Evolutionary conservation across 2,888 invertebrate genomes (phyloP).

Genomic region (Cactoblastis cactorum): DNA sequence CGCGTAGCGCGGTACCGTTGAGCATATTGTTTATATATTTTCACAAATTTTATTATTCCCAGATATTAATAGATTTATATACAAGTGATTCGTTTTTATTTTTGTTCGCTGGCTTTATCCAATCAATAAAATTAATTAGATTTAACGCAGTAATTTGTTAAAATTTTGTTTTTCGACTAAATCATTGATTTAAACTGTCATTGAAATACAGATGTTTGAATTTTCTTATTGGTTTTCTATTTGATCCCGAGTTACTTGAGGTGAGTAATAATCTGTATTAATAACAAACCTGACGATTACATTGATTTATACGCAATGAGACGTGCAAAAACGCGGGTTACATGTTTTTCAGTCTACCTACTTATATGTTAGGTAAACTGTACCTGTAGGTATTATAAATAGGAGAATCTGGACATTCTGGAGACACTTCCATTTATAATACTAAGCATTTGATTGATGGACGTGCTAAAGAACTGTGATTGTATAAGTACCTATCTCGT

Average conservation of each 20-base stretch:
- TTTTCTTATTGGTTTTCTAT: slow-evolving; percentile 48
- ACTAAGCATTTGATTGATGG: background rate
- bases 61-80: slow-evolving; percentile 24
- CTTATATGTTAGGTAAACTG: background rate
- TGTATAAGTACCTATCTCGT: slow-evolving; percentile 3
- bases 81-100: slow-evolving; percentile 25
- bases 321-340: background rate
- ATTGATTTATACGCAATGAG: background rate
- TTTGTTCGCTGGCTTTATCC: slow-evolving; percentile 61
- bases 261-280: too few species aligned
- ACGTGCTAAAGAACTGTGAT: slow-evolving; percentile 2
- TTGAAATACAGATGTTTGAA: slow-evolving; percentile 77
- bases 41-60: slow-evolving; percentile 43
- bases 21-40: slow-evolving; percentile 48
- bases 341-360: slow-evolving; percentile 6
- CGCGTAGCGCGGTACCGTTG: slow-evolving; percentile 37
- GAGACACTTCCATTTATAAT: background rate
- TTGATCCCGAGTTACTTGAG: background rate
- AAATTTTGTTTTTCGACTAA: slow-evolving; percentile 74
- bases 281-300: background rate
- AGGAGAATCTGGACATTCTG: background rate
- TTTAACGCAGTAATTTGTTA: slow-evolving; percentile 70
- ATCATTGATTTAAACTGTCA: slow-evolving; percentile 72
- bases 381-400: background rate
- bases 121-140: slow-evolving; percentile 58